Evolutionary conservation across 1,140 invertebrate genomes (phyloP), one percentile per base, ranked within the genome.

Genomic region (Epicauta chinensis): DNA sequence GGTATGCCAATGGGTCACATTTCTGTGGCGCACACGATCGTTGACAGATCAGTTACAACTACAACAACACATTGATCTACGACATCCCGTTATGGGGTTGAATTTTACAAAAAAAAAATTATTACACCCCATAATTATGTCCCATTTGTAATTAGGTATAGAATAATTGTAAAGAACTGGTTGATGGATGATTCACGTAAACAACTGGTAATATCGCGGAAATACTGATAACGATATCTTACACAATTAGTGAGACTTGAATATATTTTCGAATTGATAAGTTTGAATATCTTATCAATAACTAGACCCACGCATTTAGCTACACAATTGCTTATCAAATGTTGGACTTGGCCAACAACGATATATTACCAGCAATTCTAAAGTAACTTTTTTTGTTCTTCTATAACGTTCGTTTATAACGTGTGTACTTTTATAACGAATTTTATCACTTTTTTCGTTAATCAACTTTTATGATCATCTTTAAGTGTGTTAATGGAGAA

Each of bases 1-100:
- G 47, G 53, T 50, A 55, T 55, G 53, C 23, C 46, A 42, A 36
- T 41, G 53, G 53, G 53, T 55, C 53, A 46, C 45, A 50, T 55
- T 55, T 42, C 53, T 41, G 37, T n/a, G n/a, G n/a, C n/a, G 46
- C 53, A 55, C 53, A 55, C 53, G 53, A 55, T 47, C 39, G 53
- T 23, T 55, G 53, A 55, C 53, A 55, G 53, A 49, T 45, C 23
- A 23, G 23, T 23, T 23, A 23, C n/a, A n/a, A n/a, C n/a, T n/a
- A n/a, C n/a, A n/a, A n/a, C n/a, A n/a, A n/a, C 23, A 23, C 23
- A 2, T 23, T 23, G 23, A 23, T 23, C 4, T 23, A 23, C 23
- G 7, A 23, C 23, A 23, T 23, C 23, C 23, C 23, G 23, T 23
- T 7, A 23, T 34, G 42, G 12, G 32, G 49, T 49, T 55, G 53